Percentiles rank a stretch among this genome's conserved stretches.
These are phyloP conservation scores for Phalacrocorax brasilianus DNA, from an alignment of 2,113 vertebrate genomes.

Conservation along the genomic window DNA sequence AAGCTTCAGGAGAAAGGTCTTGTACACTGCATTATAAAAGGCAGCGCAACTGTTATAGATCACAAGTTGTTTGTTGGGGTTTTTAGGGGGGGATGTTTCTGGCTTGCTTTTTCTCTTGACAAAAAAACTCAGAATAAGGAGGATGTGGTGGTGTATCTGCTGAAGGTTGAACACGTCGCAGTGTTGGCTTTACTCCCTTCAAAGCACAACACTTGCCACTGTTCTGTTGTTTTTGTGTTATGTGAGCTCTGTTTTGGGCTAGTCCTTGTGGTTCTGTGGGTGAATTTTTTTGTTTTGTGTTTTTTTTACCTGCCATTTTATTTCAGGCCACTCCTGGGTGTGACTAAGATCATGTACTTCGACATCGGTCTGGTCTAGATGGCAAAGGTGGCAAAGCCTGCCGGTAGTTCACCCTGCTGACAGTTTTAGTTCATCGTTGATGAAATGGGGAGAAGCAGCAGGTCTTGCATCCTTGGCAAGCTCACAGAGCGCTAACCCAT, in stretches of 20 bases:
- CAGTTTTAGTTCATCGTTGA: accelerated
- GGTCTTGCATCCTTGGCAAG: accelerated
- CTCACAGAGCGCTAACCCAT: accelerated
- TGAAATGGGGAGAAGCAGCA: neutral
- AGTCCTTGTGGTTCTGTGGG: neutral
- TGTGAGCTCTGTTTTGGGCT: neutral
- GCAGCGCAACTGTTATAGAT: neutral
- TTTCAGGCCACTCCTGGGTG: neutral
- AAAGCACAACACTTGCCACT: neutral
- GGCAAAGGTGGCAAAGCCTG: neutral
- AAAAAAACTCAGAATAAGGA: neutral
- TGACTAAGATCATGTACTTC: neutral
- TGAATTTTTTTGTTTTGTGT: neutral
- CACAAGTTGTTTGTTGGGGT: neutral
- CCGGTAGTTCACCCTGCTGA: accelerated
- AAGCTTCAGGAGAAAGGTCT: neutral
- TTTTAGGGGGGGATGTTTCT: neutral
- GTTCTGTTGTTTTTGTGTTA: neutral
- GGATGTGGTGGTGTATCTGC: neutral
- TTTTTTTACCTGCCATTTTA: neutral
- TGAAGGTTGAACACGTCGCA: accelerated
- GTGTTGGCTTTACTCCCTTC: neutral
- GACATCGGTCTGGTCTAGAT: neutral
- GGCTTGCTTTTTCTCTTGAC: neutral
- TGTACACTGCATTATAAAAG: neutral